phyloP scores from a whole-genome alignment of 2,888 invertebrate genomes.

The Machimus atricapillus region DNA sequence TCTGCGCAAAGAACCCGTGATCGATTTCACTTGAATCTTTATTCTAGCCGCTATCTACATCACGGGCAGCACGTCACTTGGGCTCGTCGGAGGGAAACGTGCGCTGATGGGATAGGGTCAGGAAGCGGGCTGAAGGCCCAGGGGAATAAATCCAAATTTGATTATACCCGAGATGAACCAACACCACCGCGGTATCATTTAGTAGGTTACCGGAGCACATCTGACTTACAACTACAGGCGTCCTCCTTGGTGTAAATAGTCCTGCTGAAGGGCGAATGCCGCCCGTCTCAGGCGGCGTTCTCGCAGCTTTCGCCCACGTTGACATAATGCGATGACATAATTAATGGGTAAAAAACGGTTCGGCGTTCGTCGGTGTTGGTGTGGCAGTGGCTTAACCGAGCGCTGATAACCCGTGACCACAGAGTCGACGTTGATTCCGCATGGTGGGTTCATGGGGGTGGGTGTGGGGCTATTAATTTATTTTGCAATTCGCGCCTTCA shows the following conservation, averaged over 20 bases:
- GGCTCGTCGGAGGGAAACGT: neutral
- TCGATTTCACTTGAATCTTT: slow-evolving; percentile 8
- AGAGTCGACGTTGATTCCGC: slow-evolving; percentile 1
- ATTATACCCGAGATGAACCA: slow-evolving; percentile 11
- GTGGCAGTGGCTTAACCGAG: slow-evolving; percentile 11
- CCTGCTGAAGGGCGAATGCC: slow-evolving; percentile 14
- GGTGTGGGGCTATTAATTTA: neutral
- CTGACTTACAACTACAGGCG: slow-evolving; percentile 28
- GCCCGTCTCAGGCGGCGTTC: neutral
- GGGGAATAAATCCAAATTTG: slow-evolving; percentile 21
- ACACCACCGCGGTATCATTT: neutral
- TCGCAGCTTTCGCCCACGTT: slow-evolving; percentile 22
- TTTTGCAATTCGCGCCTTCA: slow-evolving; percentile 22
- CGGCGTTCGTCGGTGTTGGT: slow-evolving; percentile 13
- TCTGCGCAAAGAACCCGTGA: neutral
- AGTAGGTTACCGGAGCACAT: slow-evolving; percentile 39
- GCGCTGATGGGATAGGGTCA: neutral
- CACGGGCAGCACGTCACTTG: neutral
- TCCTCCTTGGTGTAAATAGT: slow-evolving; percentile 7
- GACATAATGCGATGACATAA: slow-evolving; percentile 41
- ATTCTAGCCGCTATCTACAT: neutral
- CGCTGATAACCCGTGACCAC: slow-evolving; percentile 14
- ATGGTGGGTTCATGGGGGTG: neutral
- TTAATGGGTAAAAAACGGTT: slow-evolving; percentile 33
- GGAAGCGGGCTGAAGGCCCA: neutral